Evolutionary conservation across 2,888 invertebrate species (phyloP), one percentile per base, ranked within the genome.

Genomic region (Eupeodes luniger): DNA sequence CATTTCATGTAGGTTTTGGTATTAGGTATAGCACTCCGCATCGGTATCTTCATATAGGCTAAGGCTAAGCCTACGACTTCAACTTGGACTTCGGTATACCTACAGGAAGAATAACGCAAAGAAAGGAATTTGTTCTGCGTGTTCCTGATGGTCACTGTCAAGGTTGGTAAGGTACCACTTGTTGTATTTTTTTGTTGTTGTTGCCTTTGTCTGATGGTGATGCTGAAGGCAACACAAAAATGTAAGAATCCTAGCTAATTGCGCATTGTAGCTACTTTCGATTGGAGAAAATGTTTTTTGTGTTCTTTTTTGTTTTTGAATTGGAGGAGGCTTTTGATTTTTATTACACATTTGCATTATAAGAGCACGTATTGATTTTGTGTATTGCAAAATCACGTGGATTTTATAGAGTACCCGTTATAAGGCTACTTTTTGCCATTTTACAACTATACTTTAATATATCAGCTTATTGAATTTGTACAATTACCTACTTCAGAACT

Each of bases 71-170:
- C 40, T 40, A 4, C 40, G 40, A 5, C 40, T 40, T 40, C 40
- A 9, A 9, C 9, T 40, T 40, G 40, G 40, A 40, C 40, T 40
- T 40, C 9, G 40, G 40, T 40, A 40, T 10, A 11, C 6, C 16
- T 2, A 62, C 16, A 77, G 53, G 53, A 49, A 40, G 40, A 40
- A 40, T 3, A 40, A 5, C 6, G 40, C 36, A 70, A 82, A 62
- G 69, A 80, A 84, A 51, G 67, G 61, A 72, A 81, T 77, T 77
- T 51, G 77, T 77, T 74, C 61, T 77, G 76, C 80, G 76, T 70
- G 69, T 70, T 70, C 55, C 40, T 87, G 87, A 66, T 66, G 66
- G 84, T 87, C 79, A 83, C 62, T 84, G 87, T 77, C 84, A 87
- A 84, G 70, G 87, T 80, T 87, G 84, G 79, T 75, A 77, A 57